Evolutionary conservation across 2,113 vertebrate genomes (phyloP), one percentile per base, ranked within the genome.

Genomic region (Gila orcuttii): DNA sequence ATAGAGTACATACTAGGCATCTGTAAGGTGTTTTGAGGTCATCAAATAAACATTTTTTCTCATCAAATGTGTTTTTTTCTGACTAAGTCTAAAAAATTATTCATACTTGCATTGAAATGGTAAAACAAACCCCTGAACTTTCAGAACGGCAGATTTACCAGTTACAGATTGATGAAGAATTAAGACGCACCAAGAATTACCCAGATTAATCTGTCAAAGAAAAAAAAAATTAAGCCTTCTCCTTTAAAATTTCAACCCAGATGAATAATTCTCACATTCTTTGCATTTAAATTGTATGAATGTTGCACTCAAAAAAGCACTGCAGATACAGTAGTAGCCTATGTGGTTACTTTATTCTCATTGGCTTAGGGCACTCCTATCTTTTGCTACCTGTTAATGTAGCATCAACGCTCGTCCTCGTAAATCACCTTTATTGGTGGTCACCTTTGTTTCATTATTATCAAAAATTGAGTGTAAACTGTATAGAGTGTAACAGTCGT

Each of bases 151-250:
- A 74, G 71, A 74, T 74, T 74, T 74, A 47, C 23, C 23, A n/a
- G 12, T 45, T 36, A 79, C 31, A 62, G 36, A 45, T 42, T 62
- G 36, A 42, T 79, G 15, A n/a, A 80, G 57, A 62, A 25, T 79
- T 79, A 62, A 80, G 23, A 62, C 13, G n/a, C 57, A 80, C 55
- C 19, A 42, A 42, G 33, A 45, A 62, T 64, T 25, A 17, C 36
- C 23, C 57, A 79, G 55, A 60, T 79, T 79, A 79, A 79, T 33
- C 77, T 79, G 31, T 79, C 77, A 42, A 7, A 25, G 11, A 15
- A 47, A 59, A 17, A 19, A 23, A 78, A 79, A 79, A 11, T 5
- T 79, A 79, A 79, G 52, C 55, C 42, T 23, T 39, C 50, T n/a
- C 28, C 31, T 79, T 45, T 62, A 62, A 79, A 21, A 42, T 79